Base-by-base conservation (phyloP, 2,113 vertebrate species). In the Tyrannus savana region DNA sequence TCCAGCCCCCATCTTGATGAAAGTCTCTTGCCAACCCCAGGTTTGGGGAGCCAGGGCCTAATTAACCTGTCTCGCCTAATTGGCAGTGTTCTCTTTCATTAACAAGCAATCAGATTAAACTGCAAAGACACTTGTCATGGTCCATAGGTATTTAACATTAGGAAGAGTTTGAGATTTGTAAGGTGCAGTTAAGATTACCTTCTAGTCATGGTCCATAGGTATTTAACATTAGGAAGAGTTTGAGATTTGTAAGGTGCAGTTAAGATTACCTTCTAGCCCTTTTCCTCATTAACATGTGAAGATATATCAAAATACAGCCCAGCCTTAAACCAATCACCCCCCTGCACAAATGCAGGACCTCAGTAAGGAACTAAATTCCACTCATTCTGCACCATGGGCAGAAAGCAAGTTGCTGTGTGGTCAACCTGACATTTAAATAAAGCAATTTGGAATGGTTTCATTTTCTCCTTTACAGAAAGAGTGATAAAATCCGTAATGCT, bases 381-480 rank as follows among this genome's bases (percentile, higher is more conserved):
- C 52, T 50, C 71, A 53, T 42, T 84, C 42, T 25, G 18, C 56
- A 46, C 50, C 52, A 50, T 14, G 60, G 19, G 17, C 60, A 86
- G 52, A 92, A 93, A 74, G 52, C 47, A 69, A 58, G 64, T 52
- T 60, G 72, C 66, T 95, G 64, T 75, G 73, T 89, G 81, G 92
- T 81, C 90, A 93, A 49, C 18, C 5, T 93, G 63, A 66, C 80
- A 95, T 89, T 94, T 87, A 89, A 89, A 77, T 91, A 87, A 93
- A 93, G 66, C 46, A 66, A 42, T 58, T 91, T 35, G 60, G 55
- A 91, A 91, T 37, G n/a, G 33, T 53, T 69, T 87, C 16, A 82
- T 95, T 88, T 81, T 89, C 80, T 71, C 58, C 74, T 89, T 86
- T 91, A 80, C 18, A 78, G 41, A 44, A 71, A 56, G 42, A 63